Conservation (phyloP, 2,113 vertebrate genomes). For the Macrotis lagotis region DNA sequence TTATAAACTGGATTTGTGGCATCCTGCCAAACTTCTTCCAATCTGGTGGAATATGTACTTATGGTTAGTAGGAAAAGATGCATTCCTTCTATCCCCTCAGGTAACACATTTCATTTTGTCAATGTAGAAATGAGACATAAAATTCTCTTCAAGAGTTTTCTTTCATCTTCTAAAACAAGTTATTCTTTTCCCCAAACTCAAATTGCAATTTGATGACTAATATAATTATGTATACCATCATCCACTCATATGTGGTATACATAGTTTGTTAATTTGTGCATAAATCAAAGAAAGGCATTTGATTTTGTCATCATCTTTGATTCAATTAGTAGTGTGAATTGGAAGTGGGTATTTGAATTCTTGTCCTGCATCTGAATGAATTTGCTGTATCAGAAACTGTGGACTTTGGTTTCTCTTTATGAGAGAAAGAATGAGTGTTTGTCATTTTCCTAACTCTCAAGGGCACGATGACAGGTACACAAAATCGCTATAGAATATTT, state of each 20-base stretch:
- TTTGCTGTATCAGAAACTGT: neutral
- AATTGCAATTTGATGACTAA: neutral
- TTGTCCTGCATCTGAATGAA: neutral
- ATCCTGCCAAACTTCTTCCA: neutral
- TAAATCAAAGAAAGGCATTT: neutral
- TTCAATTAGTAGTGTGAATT: neutral
- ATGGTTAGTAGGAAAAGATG: neutral
- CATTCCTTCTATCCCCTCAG: neutral
- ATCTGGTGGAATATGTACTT: neutral
- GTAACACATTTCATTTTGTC: neutral
- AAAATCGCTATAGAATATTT: neutral
- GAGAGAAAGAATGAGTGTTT: neutral
- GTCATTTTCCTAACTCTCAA: neutral
- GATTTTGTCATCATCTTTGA: neutral
- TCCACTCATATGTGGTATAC: neutral
- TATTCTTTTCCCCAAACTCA: neutral
- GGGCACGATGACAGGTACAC: neutral
- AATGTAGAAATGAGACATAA: neutral
- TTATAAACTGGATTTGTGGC: neutral
- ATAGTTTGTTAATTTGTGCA: neutral
- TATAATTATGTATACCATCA: neutral
- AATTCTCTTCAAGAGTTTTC: neutral
- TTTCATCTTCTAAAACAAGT: neutral
- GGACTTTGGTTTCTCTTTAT: neutral
- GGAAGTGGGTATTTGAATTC: neutral